A percentile compares a stretch with the other conserved stretches of the same genome.
Conservation (phyloP, 2,113 vertebrate species). For the Oryctolagus cuniculus region mOryCun1.1 NC_091432.1:78349001-78349500, state of each 20-base stretch:
- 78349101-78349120: not conserved
- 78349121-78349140: slow-evolving; percentile 23
- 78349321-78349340: too few relatives aligned
- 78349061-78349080: not conserved
- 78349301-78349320: too few relatives aligned
- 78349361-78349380: too few relatives aligned
- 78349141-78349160: not conserved
- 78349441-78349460: too few relatives aligned
- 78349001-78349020: not conserved
- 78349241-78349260: not conserved
- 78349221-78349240: not conserved
- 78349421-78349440: too few relatives aligned
- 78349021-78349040: not conserved
- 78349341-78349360: too few relatives aligned
- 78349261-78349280: not conserved
- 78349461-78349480: too few relatives aligned
- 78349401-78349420: too few relatives aligned
- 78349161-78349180: not conserved
- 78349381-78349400: too few relatives aligned
- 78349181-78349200: not conserved
- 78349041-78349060: slow-evolving; percentile 10
- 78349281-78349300: not conserved
- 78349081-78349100: not conserved
- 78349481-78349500: too few relatives aligned
- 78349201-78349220: not conserved